Evolutionary conservation across 2,797 vertebrate genomes (phyloP), one percentile per base, ranked within the genome.

Genomic region (Bradypus variegatus): DNA sequence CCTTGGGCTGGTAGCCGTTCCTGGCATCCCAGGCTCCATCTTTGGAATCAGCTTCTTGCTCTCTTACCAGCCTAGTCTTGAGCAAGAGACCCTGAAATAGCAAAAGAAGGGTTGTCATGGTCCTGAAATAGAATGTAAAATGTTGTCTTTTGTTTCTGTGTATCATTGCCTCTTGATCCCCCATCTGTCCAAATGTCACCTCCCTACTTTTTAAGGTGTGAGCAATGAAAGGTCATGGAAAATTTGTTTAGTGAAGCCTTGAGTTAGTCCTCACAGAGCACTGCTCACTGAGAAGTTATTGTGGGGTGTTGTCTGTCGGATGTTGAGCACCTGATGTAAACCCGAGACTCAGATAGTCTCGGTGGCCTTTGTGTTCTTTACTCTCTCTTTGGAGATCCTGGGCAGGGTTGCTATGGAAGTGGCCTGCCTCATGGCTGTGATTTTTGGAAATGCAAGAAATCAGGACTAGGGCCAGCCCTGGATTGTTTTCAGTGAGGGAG

Each of bases 101-200:
- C 89, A n/a, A 84, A 79, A 76, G 90, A 94, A 80, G 89, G 60
- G 94, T 89, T 95, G 25, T 90, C 48, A 92, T 88, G 78, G 78
- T 93, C 96, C 96, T 96, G 96, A 97, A 97, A 95, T 96, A 97
- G 96, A 96, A 76, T 13, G 11, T 91, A 95, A 94, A 95, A 94
- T 82, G 29, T 75, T 45, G 31, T 36, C 79, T 14, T 38, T 88
- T 69, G 48, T 38, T 80, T 88, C 36, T 69, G 23, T 65, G 8
- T 67, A 16, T 92, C 53, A 25, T 23, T n/a, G 33, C 33, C 29
- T 88, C 9, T 45, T 36, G 77, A 14, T 67, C 55, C 29, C 58
- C 14, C 8, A 0, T 73, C 29, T 86, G 33, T 72, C 75, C 91
- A 88, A 1, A 41, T 76, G n/a, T 94, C 90, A 94, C 89, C 91